Base-by-base conservation (phyloP, 2,888 invertebrate genomes). In the Tipula confusa region DNA sequence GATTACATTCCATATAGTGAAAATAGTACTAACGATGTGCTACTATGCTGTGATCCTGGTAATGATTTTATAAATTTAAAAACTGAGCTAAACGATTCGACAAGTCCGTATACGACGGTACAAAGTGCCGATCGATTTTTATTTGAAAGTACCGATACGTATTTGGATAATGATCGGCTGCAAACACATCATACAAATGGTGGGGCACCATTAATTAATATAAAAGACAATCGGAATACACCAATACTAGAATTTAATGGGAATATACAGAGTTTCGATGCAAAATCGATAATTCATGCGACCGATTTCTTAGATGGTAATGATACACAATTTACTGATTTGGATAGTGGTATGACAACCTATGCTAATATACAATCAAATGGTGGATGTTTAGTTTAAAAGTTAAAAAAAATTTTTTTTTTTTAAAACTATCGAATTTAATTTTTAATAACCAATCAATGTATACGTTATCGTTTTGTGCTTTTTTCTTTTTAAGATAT, bases 61-160 rank as follows among this genome's bases (percentile, higher is more conserved):
- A 88, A 86, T 29, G 89, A 89, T 83, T 89, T 89, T 84, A 89
- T 89, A 0, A 82, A 82, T 82, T 83, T 86, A 24, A 89, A 89
- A 84, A 89, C 88, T 83, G 89, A 89, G 85, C 86, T 89, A 64
- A 88, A 88, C 82, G 89, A 89, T 85, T 88, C 89, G 13, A 88
- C 89, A 85, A 89, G 89, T 84, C 89, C 89, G 24, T 89, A 89
- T 82, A 89, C 89, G 82, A 89, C 89, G 4, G 89, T 88, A 36
- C 86, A 89, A 84, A 89, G 89, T 84, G 89, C 89, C n/a, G 88
- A 89, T 85, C 87, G 89, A 9, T 89, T 89, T 84, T 86, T 89
- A 29, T 89, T 89, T 85, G 89, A 89, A 86, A 87, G 87, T 85
- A 86, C 87, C 85, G 89, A 89, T 64, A 88, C 87, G 83, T 87